Conservation (phyloP, 35 echinoderm and acorn worm genomes). For the Holothuria glaberrima region DNA sequence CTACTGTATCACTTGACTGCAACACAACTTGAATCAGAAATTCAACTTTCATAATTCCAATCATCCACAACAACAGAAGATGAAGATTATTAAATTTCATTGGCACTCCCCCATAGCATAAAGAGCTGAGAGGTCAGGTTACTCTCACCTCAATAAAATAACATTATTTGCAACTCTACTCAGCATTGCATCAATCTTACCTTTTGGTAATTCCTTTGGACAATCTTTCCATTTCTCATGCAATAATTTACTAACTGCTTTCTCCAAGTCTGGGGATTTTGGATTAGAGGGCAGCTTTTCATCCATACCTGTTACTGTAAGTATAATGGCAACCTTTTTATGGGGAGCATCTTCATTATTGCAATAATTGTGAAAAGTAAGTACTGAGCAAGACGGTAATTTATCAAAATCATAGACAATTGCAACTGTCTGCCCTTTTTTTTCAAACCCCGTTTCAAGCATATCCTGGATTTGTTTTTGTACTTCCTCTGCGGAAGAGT, state of each 20-base stretch:
- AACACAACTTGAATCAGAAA: too few species aligned
- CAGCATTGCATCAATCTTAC: constrained; percentile 70
- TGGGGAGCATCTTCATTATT: constrained; percentile 75
- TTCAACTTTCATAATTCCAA: too few species aligned
- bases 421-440: constrained; percentile 41
- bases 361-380: constrained; percentile 76
- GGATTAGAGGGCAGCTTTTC: not conserved
- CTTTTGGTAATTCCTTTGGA: constrained; percentile 46
- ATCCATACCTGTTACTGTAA: constrained; percentile 47
- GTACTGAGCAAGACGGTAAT: constrained; percentile 70
- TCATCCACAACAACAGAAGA: too few species aligned
- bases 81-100: too few species aligned
- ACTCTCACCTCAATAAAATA: constrained; percentile 42
- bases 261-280: not conserved
- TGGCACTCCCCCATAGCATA: too few species aligned
- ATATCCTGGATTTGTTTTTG: not conserved
- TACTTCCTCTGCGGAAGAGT: not conserved
- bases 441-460: not conserved
- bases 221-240: constrained; percentile 55
- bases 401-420: constrained; percentile 61
- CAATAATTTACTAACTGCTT: constrained; percentile 36
- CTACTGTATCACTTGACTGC: too few species aligned
- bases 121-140: not conserved
- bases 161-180: constrained; percentile 80
- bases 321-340: constrained; percentile 61